Evolutionary conservation across 2,113 vertebrate species (phyloP).

Genomic region (Colinus virginianus): DNA sequence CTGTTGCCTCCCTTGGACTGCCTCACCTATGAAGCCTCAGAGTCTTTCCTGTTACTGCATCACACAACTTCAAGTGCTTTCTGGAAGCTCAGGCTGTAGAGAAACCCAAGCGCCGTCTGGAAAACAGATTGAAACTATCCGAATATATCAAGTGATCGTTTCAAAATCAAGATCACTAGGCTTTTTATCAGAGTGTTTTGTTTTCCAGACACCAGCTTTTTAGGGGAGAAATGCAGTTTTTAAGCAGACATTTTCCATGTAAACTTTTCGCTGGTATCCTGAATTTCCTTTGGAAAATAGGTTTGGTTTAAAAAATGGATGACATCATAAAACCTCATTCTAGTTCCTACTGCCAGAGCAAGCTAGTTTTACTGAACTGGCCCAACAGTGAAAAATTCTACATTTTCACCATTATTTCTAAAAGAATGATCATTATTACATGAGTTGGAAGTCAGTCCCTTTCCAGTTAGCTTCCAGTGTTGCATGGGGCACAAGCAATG

Average conservation of each 20-base stretch:
- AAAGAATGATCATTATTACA: not conserved
- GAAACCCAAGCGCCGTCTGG: not conserved
- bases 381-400: not conserved
- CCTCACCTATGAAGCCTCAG: not conserved
- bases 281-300: not conserved
- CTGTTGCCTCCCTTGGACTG: not conserved
- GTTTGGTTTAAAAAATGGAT: not conserved
- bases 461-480: not conserved
- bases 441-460: not conserved
- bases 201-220: not conserved
- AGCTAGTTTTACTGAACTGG: not conserved
- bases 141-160: not conserved
- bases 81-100: not conserved
- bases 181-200: not conserved
- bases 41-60: not conserved
- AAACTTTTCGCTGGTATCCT: not conserved
- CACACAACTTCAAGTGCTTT: not conserved
- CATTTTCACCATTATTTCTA: not conserved
- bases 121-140: not conserved
- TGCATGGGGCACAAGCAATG: not conserved
- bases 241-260: not conserved
- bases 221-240: fast-evolving
- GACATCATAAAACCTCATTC: not conserved
- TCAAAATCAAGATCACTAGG: not conserved
- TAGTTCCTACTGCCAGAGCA: not conserved